Base-by-base conservation (phyloP, 2,888 invertebrate genomes). In the Masnerella sp. region DNA sequence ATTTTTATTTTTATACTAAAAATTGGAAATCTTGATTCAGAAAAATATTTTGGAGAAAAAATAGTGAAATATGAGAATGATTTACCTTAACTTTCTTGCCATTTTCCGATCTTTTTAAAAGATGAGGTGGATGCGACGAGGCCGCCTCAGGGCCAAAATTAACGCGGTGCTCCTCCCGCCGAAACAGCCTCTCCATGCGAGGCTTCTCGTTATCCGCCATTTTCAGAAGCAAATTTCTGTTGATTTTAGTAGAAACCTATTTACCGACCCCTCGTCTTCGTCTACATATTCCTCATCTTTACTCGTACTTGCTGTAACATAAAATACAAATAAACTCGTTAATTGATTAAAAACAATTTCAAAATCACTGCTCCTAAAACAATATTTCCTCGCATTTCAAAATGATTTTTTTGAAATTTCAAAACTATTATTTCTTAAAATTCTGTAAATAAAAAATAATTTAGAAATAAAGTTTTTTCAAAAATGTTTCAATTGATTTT, bases 51-150 rank as follows among this genome's bases (percentile, higher is more conserved):
- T n/a, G n/a, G n/a, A n/a, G n/a, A n/a, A n/a, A n/a, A n/a, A n/a
- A n/a, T n/a, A n/a, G n/a, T n/a, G n/a, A n/a, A n/a, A n/a, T n/a
- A n/a, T n/a, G n/a, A n/a, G 25, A 7, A 5, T 7, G 25, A 78
- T 89, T 84, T 88, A 93, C 93, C 91, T 93, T 93, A 83, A 93
- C 93, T 89, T 93, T 93, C 87, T 92, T 93, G 89, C 93, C 92
- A 82, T 89, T 85, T 76, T 89, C 90, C 79, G 92, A 91, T 87
- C 92, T 92, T 87, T 92, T 92, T 79, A 92, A 88, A 34, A 90
- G 87, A 81, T 86, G 87, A 84, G 90, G 62, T 67, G 9, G 65
- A 62, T 49, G 76, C 34, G 85, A 86, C 49, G 87, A 87, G 80
- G 92, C 91, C 87, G 92, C 90, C 87, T 93, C 92, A 65, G 90